Evolutionary conservation across 2,888 invertebrate genomes (phyloP).

Genomic region (Lithophane ornitopus): DNA sequence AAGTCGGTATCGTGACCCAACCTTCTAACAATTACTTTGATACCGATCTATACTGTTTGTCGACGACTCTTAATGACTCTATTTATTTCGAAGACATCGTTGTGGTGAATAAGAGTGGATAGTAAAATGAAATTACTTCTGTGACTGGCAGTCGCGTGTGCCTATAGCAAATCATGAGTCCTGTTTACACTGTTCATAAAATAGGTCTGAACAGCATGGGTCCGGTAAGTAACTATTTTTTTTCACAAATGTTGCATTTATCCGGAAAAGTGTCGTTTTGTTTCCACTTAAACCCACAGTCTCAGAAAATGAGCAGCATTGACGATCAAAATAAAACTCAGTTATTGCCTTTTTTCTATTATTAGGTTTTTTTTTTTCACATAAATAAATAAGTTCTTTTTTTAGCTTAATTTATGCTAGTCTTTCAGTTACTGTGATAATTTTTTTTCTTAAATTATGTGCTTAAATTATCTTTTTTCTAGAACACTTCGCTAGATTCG

Average conservation of each 20-base stretch:
- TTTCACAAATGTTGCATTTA: background rate
- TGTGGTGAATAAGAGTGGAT: constrained; percentile 72
- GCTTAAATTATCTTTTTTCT: background rate
- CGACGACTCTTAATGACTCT: constrained; percentile 80
- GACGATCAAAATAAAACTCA: background rate
- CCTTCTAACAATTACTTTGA: constrained; percentile 85
- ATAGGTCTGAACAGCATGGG: constrained; percentile 77
- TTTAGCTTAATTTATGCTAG: background rate
- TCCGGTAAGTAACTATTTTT: constrained; percentile 76
- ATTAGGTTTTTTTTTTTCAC: background rate
- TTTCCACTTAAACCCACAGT: background rate
- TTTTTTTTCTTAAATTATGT: background rate
- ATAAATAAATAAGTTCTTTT: background rate
- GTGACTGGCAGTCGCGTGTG: constrained; percentile 54
- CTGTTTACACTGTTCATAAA: constrained; percentile 82
- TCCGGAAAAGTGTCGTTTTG: background rate
- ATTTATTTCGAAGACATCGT: constrained; percentile 79
- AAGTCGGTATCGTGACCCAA: constrained; percentile 81
- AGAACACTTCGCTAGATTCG: background rate
- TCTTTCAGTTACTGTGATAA: background rate
- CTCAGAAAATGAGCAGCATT: background rate
- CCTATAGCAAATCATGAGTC: constrained; percentile 75
- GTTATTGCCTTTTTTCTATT: background rate
- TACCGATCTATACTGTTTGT: constrained; percentile 84
- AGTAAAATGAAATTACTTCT: constrained; percentile 66